phyloP scores from a whole-genome alignment of 2,888 invertebrate genomes.

The Bedellia somnulentella region DNA sequence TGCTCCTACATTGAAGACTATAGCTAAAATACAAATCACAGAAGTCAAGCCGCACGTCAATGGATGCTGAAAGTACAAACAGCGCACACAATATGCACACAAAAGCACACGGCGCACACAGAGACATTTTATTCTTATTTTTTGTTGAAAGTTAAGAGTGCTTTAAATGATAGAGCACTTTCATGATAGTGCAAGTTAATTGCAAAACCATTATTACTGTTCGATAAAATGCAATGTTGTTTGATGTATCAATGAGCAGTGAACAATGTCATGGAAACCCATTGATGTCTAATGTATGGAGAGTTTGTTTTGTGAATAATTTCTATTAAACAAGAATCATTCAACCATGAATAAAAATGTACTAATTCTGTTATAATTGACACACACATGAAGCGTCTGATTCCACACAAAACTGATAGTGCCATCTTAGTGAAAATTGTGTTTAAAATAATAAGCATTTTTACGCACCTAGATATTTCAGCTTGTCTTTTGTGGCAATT shows the following conservation, averaged over 20 bases:
- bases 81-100: constrained; percentile 19
- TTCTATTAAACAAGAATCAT: too few species aligned
- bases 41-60: constrained; percentile 20
- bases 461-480: constrained; percentile 77
- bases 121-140: too few species aligned
- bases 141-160: too few species aligned
- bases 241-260: constrained; percentile 11
- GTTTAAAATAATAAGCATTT: constrained; percentile 17
- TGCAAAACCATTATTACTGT: constrained; percentile 25
- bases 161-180: constrained; percentile 13
- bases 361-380: constrained; percentile 36
- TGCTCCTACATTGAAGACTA: constrained; percentile 27
- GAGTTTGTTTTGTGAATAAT: too few species aligned
- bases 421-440: constrained; percentile 16
- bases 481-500: constrained; percentile 77
- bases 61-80: constrained; percentile 19
- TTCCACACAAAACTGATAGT: constrained; percentile 34
- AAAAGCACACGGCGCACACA: constrained; percentile 18
- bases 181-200: constrained; percentile 29
- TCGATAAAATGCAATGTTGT: constrained; percentile 19
- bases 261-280: constrained; percentile 18
- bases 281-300: constrained; percentile 38
- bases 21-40: constrained; percentile 36
- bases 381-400: constrained; percentile 47
- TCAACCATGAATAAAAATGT: too few species aligned